Evolutionary conservation across 2,888 invertebrate species (phyloP).

Genomic region (Neocrepidodera transversa): DNA sequence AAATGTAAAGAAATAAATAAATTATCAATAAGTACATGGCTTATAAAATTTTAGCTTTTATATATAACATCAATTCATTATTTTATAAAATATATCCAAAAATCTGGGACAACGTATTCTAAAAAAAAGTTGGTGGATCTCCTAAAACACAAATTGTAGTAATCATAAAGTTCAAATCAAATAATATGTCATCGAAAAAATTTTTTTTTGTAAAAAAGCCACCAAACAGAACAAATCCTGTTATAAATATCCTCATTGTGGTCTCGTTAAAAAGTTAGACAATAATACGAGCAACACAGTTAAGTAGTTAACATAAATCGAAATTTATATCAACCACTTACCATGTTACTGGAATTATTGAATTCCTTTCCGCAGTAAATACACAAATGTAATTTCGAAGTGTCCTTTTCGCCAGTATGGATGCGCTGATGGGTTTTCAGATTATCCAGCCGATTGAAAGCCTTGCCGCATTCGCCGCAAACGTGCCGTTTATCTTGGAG

Average conservation of each 20-base stretch:
- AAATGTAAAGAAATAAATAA: no score
- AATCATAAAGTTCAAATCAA: no score
- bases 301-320: constrained; percentile 39
- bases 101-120: no score
- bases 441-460: constrained; percentile 65
- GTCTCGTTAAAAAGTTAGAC: constrained; percentile 22
- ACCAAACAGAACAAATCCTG: constrained; percentile 25
- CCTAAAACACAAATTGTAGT: no score
- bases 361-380: constrained; percentile 61
- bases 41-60: no score
- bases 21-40: no score
- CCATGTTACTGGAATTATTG: constrained; percentile 62
- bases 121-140: no score
- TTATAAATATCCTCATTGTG: constrained; percentile 12
- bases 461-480: constrained; percentile 70
- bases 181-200: no score
- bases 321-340: constrained; percentile 45
- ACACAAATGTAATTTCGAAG: constrained; percentile 58
- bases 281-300: constrained; percentile 39
- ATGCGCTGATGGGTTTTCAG: constrained; percentile 59
- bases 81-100: no score
- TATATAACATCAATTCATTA: no score
- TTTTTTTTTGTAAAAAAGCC: no score
- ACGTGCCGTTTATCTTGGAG: constrained; percentile 61
- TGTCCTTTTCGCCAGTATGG: constrained; percentile 58